Evolutionary conservation across 1,140 invertebrate species (phyloP).

Genomic region (Scylla paramamosain): DNA sequence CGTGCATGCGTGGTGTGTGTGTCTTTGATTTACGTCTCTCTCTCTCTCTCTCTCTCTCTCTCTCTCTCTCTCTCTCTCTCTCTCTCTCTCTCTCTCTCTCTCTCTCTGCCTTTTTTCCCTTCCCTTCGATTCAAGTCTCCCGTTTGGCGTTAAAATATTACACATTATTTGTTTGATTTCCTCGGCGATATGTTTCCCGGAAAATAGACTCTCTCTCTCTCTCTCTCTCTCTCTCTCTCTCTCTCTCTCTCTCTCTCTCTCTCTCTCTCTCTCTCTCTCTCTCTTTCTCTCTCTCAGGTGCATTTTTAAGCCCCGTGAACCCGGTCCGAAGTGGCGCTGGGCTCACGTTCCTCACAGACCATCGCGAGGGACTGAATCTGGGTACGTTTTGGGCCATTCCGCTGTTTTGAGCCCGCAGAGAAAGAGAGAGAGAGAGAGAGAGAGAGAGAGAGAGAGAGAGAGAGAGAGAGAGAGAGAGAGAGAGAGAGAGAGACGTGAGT

Average conservation of each 20-base stretch:
- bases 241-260: conserved; percentile 35
- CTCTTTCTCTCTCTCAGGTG: conserved; percentile 2
- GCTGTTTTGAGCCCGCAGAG: not conserved
- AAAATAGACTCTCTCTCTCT: not conserved
- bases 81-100: not conserved
- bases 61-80: too few species aligned
- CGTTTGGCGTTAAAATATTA: too few species aligned
- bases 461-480: conserved; percentile 59
- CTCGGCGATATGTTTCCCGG: too few species aligned
- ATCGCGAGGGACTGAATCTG: too few species aligned
- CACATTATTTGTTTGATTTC: too few species aligned
- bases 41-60: conserved; percentile 30
- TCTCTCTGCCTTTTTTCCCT: not conserved
- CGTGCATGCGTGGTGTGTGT: too few species aligned
- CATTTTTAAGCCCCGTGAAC: too few species aligned
- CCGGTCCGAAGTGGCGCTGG: too few species aligned
- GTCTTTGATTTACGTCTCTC: not conserved
- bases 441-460: conserved; percentile 44
- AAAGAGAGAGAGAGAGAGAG: not conserved
- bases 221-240: not conserved
- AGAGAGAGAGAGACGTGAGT: not conserved
- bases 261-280: conserved; percentile 34
- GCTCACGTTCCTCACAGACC: too few species aligned
- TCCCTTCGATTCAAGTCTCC: not conserved
- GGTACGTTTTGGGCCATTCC: too few species aligned